Conservation (phyloP, 2,888 invertebrate species). For the Molorchus minor region DNA sequence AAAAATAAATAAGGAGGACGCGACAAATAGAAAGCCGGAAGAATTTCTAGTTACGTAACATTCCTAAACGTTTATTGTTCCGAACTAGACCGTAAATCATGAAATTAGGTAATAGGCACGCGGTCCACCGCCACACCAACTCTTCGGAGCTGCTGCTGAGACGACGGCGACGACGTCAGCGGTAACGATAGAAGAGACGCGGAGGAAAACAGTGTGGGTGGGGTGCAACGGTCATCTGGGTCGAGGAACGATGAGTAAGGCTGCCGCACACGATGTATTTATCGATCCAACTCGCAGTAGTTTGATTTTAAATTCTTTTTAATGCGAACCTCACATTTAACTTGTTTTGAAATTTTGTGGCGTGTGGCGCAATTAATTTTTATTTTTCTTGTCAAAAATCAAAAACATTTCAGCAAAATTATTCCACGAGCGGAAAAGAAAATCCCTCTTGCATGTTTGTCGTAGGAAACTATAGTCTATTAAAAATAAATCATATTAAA, state of each 20-base stretch:
- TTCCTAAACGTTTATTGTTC: conserved; percentile 43
- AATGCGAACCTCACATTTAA: no score
- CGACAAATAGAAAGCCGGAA: conserved; percentile 44
- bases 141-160: neutral
- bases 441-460: no score
- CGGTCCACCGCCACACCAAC: conserved; percentile 1
- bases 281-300: no score
- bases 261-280: no score
- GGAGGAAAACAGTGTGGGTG: conserved; percentile 8
- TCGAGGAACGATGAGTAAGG: conserved; percentile 6
- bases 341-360: no score
- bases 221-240: conserved; percentile 8
- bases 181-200: neutral
- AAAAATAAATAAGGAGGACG: conserved; percentile 4
- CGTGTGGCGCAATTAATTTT: no score
- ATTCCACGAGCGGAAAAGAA: no score
- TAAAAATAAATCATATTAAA: no score
- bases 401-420: no score
- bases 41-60: conserved; percentile 43
- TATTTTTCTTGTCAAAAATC: no score
- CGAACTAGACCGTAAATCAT: conserved; percentile 43
- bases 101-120: conserved; percentile 43
- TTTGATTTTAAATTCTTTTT: no score
- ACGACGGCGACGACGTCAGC: conserved; percentile 4
- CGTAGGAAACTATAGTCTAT: no score